A percentile compares a stretch with the other conserved stretches of the same genome.
These are phyloP conservation scores for Boulengeromyrus knoepffleri DNA, from an alignment of 2,113 vertebrate genomes.

Conservation along the genomic window DNA sequence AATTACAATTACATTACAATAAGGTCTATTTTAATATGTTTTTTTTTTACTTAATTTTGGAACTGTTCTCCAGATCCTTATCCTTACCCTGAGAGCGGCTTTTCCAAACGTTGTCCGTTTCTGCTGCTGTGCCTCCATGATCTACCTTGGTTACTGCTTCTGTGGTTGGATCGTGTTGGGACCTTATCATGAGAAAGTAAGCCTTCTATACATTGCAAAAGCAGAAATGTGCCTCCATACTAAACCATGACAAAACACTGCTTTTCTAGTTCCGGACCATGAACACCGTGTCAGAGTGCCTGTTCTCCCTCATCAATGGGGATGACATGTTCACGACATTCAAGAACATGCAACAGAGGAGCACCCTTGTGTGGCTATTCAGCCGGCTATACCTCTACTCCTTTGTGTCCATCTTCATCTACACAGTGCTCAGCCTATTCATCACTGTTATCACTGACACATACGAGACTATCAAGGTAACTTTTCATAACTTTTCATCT, in stretches of 20 bases:
- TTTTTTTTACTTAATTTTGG: neutral
- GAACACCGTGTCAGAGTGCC: slow-evolving; percentile 84
- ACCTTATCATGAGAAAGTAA: slow-evolving; percentile 91
- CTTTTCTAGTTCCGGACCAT: slow-evolving; percentile 80
- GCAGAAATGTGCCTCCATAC: neutral
- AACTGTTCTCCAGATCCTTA: slow-evolving; percentile 69
- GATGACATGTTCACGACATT: slow-evolving; percentile 98
- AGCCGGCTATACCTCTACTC: slow-evolving; percentile 89
- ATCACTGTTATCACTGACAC: slow-evolving; percentile 94
- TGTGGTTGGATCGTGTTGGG: slow-evolving; percentile 96
- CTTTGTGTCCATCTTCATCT: slow-evolving; percentile 95
- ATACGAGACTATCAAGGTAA: slow-evolving; percentile 94
- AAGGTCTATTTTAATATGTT: neutral
- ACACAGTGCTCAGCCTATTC: slow-evolving; percentile 97
- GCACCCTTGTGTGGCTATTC: slow-evolving; percentile 85
- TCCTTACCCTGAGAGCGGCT: slow-evolving; percentile 88
- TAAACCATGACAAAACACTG: neutral
- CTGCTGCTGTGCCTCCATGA: slow-evolving; percentile 94
- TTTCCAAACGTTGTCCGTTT: slow-evolving; percentile 89
- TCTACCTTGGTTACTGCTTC: slow-evolving; percentile 94
- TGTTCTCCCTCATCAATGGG: slow-evolving; percentile 91
- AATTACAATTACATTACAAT: neutral
- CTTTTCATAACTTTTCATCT: neutral
- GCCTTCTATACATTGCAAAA: neutral
- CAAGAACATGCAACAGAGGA: slow-evolving; percentile 86